Percentiles rank a stretch among this genome's conserved stretches.
phyloP scores from a whole-genome alignment of 2,888 invertebrate genomes.

The Abscondita cerata region DNA sequence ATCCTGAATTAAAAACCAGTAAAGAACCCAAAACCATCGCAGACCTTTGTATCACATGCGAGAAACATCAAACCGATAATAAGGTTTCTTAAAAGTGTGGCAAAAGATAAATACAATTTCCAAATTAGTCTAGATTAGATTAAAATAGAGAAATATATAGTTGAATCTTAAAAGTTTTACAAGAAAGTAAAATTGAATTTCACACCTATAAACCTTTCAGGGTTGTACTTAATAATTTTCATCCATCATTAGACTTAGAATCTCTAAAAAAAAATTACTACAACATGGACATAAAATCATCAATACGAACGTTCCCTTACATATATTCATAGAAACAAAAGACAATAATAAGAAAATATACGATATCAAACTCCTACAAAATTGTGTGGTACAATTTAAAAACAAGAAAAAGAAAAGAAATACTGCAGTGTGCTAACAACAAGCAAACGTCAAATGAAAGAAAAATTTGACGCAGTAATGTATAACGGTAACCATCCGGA shows the following conservation, averaged over 20 bases:
- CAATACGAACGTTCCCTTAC: too few relatives aligned
- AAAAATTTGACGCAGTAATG: not conserved
- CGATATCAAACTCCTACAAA: too few relatives aligned
- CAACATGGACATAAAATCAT: too few relatives aligned
- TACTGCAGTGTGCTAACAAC: too few relatives aligned
- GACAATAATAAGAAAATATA: too few relatives aligned
- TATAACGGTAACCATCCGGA: slow-evolving; percentile 4
- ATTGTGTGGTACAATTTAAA: too few relatives aligned
- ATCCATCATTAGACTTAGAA: not conserved
- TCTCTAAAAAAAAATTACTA: too few relatives aligned
- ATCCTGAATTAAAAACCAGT: not conserved
- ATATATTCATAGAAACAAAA: too few relatives aligned
- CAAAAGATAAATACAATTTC: not conserved
- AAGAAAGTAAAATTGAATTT: not conserved
- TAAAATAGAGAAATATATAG: not conserved
- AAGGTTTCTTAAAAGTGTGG: not conserved
- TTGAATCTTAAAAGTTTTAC: not conserved
- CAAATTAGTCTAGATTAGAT: too few relatives aligned
- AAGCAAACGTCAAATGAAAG: not conserved
- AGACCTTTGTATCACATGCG: not conserved
- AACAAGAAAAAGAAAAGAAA: too few relatives aligned
- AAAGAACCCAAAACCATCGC: not conserved
- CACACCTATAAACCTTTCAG: not conserved
- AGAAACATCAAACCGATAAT: not conserved
- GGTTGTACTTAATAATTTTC: not conserved